Conservation (phyloP, 2,888 invertebrate genomes). For the Saturnia pavonia region DNA sequence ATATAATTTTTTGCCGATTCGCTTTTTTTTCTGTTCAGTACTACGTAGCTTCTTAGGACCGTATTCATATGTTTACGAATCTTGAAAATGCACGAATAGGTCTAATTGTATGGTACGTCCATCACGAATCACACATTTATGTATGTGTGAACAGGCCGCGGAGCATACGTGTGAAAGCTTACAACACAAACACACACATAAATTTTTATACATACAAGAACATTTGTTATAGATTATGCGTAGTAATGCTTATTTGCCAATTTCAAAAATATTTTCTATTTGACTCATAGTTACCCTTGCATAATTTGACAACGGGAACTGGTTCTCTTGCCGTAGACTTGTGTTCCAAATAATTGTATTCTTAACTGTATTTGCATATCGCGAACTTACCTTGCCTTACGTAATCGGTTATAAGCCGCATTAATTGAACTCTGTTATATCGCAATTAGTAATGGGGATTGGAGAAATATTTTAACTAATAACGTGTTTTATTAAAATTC, state of each 20-base stretch:
- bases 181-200: not conserved
- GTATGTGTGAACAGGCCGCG: too few relatives aligned
- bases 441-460: not conserved
- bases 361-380: slow-evolving; percentile 1
- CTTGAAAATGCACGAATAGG: too few relatives aligned
- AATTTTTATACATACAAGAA: not conserved
- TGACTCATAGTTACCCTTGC: slow-evolving; percentile 7
- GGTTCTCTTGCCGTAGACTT: not conserved
- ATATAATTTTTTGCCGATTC: too few relatives aligned
- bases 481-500: not conserved
- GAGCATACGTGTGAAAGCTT: too few relatives aligned
- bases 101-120: too few relatives aligned
- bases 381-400: not conserved
- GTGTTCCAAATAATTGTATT: slow-evolving; percentile 1
- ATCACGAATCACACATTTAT: too few relatives aligned
- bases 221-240: not conserved
- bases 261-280: not conserved
- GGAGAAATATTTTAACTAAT: not conserved
- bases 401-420: not conserved
- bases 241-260: not conserved
- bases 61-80: too few relatives aligned
- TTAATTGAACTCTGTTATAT: not conserved
- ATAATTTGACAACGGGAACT: not conserved
- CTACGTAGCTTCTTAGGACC: too few relatives aligned
- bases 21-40: too few relatives aligned